Conservation (phyloP, 2,113 vertebrate genomes). For the Loxodonta africana region DNA sequence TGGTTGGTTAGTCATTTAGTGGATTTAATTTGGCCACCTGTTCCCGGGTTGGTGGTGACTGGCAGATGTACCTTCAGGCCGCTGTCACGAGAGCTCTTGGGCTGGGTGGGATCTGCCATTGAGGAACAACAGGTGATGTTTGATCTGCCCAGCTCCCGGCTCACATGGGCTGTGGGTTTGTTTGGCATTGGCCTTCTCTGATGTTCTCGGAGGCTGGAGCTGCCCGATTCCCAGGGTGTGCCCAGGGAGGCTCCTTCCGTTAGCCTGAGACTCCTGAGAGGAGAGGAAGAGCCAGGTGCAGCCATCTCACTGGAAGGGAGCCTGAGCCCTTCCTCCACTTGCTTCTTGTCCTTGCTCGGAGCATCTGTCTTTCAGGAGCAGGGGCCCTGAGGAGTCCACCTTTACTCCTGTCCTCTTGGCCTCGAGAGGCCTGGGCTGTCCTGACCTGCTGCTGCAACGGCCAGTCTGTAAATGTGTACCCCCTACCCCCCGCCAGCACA, state of each 20-base stretch:
- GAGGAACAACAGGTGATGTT: accelerated
- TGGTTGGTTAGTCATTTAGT: not conserved
- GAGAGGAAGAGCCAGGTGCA: not conserved
- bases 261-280: not conserved
- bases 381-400: not conserved
- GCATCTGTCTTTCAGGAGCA: accelerated
- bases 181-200: conserved; percentile 80
- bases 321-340: not conserved
- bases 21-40: not conserved
- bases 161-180: conserved; percentile 67
- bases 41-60: not conserved
- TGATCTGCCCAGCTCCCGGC: not conserved
- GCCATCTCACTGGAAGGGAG: not conserved
- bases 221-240: not conserved
- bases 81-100: not conserved
- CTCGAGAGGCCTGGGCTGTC: not conserved
- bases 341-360: accelerated
- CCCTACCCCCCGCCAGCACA: not conserved
- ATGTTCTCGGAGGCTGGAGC: conserved; percentile 72
- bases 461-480: not conserved
- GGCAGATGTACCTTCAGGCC: not conserved
- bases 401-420: not conserved
- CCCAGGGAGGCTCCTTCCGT: not conserved
- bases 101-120: not conserved
- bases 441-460: not conserved